These are phyloP conservation scores for Lasioglossum pauxillum DNA, from an alignment of 2,888 invertebrate genomes.

Conservation along the genomic window DNA sequence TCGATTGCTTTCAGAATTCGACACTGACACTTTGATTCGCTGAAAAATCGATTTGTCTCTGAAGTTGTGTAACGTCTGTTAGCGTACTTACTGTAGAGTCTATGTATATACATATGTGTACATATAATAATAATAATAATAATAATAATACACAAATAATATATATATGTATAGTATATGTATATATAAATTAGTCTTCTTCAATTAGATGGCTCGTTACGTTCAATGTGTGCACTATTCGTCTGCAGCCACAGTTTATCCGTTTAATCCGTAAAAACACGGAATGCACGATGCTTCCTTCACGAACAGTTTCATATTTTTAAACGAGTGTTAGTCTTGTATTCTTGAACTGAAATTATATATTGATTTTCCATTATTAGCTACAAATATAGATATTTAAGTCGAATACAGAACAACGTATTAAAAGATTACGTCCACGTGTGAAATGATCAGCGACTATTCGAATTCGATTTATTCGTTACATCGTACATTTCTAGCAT, in stretches of 20 bases:
- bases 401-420: constrained; percentile 8
- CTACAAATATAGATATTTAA: constrained; percentile 16
- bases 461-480: constrained; percentile 32
- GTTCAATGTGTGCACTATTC: constrained; percentile 21
- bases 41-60: constrained; percentile 46
- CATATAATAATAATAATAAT: too few relatives aligned
- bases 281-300: constrained; percentile 60
- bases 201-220: constrained; percentile 6
- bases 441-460: constrained; percentile 2
- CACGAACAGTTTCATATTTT: constrained; percentile 38
- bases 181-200: neutral
- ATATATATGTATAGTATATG: neutral
- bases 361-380: constrained; percentile 45
- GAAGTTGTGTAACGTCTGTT: constrained; percentile 30
- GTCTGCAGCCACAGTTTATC: constrained; percentile 50
- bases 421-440: constrained; percentile 18
- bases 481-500: constrained; percentile 60
- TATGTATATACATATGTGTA: neutral
- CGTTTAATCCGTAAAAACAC: constrained; percentile 45
- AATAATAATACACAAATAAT: neutral
- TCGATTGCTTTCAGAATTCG: constrained; percentile 49
- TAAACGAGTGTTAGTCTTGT: constrained; percentile 24
- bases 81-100: constrained; percentile 36
- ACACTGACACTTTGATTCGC: neutral
- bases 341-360: constrained; percentile 35